Base-by-base conservation (phyloP, 2,113 vertebrate species). In the Megaceryle torquata region DNA sequence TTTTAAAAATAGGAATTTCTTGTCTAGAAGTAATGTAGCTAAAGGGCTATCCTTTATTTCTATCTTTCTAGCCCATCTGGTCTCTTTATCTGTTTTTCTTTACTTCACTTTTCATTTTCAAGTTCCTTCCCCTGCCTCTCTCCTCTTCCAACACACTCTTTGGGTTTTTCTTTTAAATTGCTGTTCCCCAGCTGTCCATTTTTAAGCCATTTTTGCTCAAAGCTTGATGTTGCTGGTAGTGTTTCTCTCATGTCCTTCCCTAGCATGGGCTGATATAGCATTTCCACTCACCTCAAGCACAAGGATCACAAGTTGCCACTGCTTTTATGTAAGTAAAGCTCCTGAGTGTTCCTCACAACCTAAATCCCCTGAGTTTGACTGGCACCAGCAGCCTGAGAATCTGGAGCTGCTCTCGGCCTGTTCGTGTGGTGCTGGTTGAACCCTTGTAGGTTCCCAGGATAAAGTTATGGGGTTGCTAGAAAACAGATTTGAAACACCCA, bases 191-290 rank as follows among this genome's bases (percentile, higher is more conserved):
- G 31, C 56, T 71, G 28, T 19, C 33, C 20, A 9, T 60, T 92
- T 91, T 84, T 24, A 43, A 85, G 26, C 59, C 25, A 28, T 15
- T 65, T 76, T 54, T 86, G 28, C 78, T 86, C 2, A 3, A 82
- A 88, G 18, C 39, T 69, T 53, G 16, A 10, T 0, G 1, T 46
- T 70, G 15, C 20, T 54, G 56, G n/a, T 43, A 26, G 28, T 4
- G 13, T 61, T 72, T 60, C 37, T 65, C 54, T 11, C 29, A 17
- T 44, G 50, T 72, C 31, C 54, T 72, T 77, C 13, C 35, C 67
- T 13, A 44, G 44, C 26, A 67, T 1, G 18, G 24, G 2, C 10
- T 1, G 1, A 19, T 60, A 20, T 29, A 33, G 53, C 2, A 1
- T 64, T 92, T 79, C 48, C 50, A 41, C 26, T 39, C 18, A 9